Conservation (phyloP, 2,888 invertebrate species). For the Heterodera filipjevi region DNA sequence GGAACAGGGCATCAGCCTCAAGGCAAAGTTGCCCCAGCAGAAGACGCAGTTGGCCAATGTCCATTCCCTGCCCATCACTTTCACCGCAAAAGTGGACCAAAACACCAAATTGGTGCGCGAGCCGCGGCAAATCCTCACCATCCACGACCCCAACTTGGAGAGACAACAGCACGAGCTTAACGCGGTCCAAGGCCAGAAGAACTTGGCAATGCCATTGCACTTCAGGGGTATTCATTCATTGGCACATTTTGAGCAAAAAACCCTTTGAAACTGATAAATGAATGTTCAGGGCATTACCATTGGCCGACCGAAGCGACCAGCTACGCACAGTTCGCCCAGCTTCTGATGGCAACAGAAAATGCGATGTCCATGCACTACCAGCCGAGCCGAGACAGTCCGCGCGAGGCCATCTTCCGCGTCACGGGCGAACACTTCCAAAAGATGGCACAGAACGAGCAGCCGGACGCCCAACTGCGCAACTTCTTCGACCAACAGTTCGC, state of each 20-base stretch:
- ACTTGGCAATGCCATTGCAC: conserved; percentile 37
- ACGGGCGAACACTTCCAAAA: conserved; percentile 34
- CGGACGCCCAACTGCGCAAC: conserved; percentile 30
- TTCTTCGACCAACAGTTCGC: conserved; percentile 43
- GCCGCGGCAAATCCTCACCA: conserved; percentile 31
- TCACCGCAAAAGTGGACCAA: conserved; percentile 28
- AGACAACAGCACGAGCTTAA: conserved; percentile 36
- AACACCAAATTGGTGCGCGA: conserved; percentile 20
- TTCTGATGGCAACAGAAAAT: conserved; percentile 49
- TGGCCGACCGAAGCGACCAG: conserved; percentile 20
- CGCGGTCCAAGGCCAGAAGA: conserved; percentile 17
- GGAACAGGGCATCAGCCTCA: conserved; percentile 29
- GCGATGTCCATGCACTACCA: conserved; percentile 44
- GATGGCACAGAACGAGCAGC: background rate
- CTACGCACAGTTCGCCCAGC: conserved; percentile 27
- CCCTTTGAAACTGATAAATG: conserved; percentile 22
- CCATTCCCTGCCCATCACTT: conserved; percentile 49
- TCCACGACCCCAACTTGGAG: conserved; percentile 40
- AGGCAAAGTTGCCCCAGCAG: conserved; percentile 33
- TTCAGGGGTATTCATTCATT: conserved; percentile 41
- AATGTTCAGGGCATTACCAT: conserved; percentile 27
- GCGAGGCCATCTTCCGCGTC: conserved; percentile 35
- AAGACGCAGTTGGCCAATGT: conserved; percentile 43
- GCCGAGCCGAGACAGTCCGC: conserved; percentile 36
- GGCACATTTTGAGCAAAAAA: conserved; percentile 29